These are phyloP conservation scores for Poliocrania exsul DNA, from an alignment of 2,797 vertebrate genomes.

Conservation along the genomic window DNA sequence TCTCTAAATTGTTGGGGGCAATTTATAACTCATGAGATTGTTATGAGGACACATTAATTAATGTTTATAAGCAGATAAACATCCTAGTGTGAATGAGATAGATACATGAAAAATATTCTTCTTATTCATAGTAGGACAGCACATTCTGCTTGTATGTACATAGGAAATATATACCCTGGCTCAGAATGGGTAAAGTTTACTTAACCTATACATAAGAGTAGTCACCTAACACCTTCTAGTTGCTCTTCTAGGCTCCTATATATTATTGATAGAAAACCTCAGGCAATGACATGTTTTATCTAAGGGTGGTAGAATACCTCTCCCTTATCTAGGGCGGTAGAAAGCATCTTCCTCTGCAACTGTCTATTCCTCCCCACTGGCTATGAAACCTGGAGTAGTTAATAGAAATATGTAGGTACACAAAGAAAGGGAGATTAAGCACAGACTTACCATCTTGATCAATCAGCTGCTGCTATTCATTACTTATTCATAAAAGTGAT, in stretches of 20 bases:
- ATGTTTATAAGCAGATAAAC: conserved; percentile 2
- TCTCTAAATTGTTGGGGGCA: not conserved
- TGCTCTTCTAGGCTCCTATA: not conserved
- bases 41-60: conserved; percentile 41
- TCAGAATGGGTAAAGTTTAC: not conserved
- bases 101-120: not conserved
- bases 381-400: not conserved
- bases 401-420: not conserved
- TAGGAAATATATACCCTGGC: not conserved
- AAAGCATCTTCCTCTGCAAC: not conserved
- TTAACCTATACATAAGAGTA: not conserved
- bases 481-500: not conserved
- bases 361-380: not conserved
- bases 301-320: not conserved
- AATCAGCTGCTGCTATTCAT: not conserved
- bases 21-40: not conserved
- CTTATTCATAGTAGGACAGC: not conserved
- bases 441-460: not conserved
- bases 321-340: not conserved
- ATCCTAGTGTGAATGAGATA: not conserved
- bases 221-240: not conserved
- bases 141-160: not conserved
- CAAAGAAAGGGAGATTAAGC: not conserved
- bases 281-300: not conserved
- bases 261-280: not conserved